Evolutionary conservation across 53 echinoderm and acorn worm species (phyloP).

Genomic region (Mesocentrotus franciscanus): DNA sequence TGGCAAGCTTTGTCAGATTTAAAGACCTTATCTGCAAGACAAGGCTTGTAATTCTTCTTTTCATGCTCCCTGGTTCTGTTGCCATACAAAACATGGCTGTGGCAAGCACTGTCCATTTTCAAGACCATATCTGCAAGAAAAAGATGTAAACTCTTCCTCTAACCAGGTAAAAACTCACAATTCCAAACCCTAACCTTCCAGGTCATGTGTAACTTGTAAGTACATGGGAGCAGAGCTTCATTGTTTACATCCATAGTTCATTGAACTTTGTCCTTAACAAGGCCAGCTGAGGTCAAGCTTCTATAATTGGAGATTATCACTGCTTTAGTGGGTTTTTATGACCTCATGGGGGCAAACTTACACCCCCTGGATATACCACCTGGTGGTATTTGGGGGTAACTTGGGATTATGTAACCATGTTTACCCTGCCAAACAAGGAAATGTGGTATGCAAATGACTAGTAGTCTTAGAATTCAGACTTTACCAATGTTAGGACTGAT

Average conservation of each 20-base stretch:
- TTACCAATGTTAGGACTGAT: not conserved
- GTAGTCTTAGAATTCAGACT: conserved; percentile 11
- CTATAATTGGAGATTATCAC: conserved; percentile 24
- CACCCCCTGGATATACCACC: conserved; percentile 6
- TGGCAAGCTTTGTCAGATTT: not conserved
- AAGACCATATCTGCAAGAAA: not conserved
- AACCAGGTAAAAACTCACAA: not conserved
- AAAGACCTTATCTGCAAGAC: not conserved
- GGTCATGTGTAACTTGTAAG: not conserved
- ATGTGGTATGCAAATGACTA: not conserved
- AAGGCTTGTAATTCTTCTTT: not conserved
- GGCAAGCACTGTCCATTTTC: not conserved
- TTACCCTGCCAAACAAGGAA: not conserved
- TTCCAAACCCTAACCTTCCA: too few relatives aligned
- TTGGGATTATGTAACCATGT: conserved; percentile 8
- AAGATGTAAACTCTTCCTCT: not conserved
- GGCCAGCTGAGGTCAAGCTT: conserved; percentile 32
- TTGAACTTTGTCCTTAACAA: conserved; percentile 40
- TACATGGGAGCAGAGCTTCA: not conserved
- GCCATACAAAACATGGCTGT: too few relatives aligned
- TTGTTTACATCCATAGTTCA: conserved; percentile 17
- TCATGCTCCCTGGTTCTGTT: too few relatives aligned
- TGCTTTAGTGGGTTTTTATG: not conserved
- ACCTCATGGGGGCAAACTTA: conserved; percentile 37
- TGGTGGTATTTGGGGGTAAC: not conserved